Base-by-base conservation (phyloP, 2,888 invertebrate species). In the Drosophila trichaetosa region DNA sequence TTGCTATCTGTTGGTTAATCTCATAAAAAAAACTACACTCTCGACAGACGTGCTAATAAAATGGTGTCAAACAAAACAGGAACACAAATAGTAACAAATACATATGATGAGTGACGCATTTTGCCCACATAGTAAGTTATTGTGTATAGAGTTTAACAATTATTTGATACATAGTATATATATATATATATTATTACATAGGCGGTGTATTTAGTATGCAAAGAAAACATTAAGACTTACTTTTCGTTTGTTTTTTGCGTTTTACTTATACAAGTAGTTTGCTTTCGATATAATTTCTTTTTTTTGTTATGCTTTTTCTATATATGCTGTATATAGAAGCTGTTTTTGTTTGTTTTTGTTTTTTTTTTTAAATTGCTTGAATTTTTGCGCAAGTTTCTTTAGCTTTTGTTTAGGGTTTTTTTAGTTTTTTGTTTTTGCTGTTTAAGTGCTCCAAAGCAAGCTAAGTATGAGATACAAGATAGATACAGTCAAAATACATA, bases 401-500 rank as follows among this genome's bases (percentile, higher is more conserved):
- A 81, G 73, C 87, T 74, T 78, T 65, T 77, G 59, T 61, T 63
- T 68, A 52, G 27, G 24, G 56, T 68, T 69, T 73, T 73, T 79
- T 74, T 73, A 60, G 56, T 64, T 66, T 71, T 83, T 61, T 54
- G 11, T 56, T 87, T 83, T 85, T 90, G 91, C 84, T 87, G 91
- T 90, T 91, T 91, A 87, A 90, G 93, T 93, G 93, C 93, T 93
- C 93, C 92, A 93, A 92, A 92, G 92, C 93, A 92, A 93, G 92
- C 92, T 92, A 92, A 91, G 90, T 92, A 92, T 92, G 92, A 93
- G 90, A 93, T 92, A 92, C 90, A 92, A 90, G 90, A 92, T 91
- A 89, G 46, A 86, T 87, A 91, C 81, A 91, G 83, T 91, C 81
- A 90, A 89, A 91, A 83, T 86, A 86, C 89, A 79, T 80, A 87